Evolutionary conservation across 2,888 invertebrate genomes (phyloP), one percentile per base, ranked within the genome.

Genomic region (Hypomecis atomaria): DNA sequence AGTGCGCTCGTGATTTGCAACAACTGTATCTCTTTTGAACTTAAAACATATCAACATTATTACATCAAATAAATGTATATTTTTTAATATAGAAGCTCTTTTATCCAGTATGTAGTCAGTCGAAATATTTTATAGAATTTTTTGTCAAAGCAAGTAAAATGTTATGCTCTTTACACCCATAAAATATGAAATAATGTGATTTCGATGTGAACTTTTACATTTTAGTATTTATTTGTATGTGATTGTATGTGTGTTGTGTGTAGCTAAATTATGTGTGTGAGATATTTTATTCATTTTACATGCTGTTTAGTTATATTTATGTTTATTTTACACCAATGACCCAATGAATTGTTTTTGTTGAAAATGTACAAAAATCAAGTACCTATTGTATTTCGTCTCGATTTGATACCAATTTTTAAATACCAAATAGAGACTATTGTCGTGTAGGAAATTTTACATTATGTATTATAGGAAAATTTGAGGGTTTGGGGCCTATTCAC

Each of bases 221-320:
- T 56, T 36, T 38, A 33, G 23, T 9, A 55, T 48, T 58, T 50
- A 38, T 44, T n/a, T n/a, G n/a, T n/a, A n/a, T n/a, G n/a, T n/a
- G 53, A 34, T 33, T 40, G 11, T 54, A 23, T 37, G 49, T 43
- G 58, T 59, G 50, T 11, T 57, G 33, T 40, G 47, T 40, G 34
- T 37, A 57, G 44, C 23, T 7, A 48, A 42, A 48, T 44, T 10
- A 50, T 54, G 40, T 23, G 10, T 45, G 54, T n/a, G 42, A 34
- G 23, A 7, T 36, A n/a, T n/a, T n/a, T n/a, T n/a, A n/a, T n/a
- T 1, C 23, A 23, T 23, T 23, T 23, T 23, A 23, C 23, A 23
- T 23, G 23, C 23, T 23, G 23, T 23, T 23, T 23, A 23, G 23
- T 23, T 2, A 23, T 23, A 23, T 40, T 7, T 7, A 5, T 40